A percentile compares a stretch with the other conserved stretches of the same genome.
phyloP scores from a whole-genome alignment of 2,113 vertebrate species.

The Paracanthobrama guichenoti region DNA sequence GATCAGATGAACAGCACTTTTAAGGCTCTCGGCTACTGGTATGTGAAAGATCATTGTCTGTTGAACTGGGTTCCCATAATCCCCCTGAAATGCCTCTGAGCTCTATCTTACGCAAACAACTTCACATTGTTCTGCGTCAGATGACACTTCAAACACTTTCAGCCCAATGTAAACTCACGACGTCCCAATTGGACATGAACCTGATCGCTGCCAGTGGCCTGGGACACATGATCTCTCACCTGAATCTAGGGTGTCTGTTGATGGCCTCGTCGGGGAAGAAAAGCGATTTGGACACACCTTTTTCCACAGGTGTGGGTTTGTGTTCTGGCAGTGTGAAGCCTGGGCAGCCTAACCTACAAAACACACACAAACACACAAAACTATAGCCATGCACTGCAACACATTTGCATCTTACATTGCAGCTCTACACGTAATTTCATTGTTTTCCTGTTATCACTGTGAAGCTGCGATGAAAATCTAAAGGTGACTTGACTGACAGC shows the following conservation, averaged over 20 bases:
- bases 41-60: conserved; percentile 5
- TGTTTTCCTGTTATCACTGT: no score
- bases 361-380: not conserved
- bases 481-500: no score
- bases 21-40: not conserved
- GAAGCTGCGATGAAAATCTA: no score
- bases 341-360: conserved; percentile 88
- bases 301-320: conserved; percentile 86
- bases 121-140: not conserved
- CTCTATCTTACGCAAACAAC: conserved; percentile 25
- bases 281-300: conserved; percentile 90
- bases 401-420: not conserved
- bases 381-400: not conserved
- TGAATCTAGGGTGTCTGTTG: conserved; percentile 93
- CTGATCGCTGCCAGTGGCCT: no score
- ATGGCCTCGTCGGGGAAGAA: conserved; percentile 98
- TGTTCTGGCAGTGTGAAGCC: conserved; percentile 89
- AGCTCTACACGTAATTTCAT: not conserved
- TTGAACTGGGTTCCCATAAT: not conserved
- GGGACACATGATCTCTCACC: conserved; percentile 70
- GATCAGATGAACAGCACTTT: not conserved
- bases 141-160: not conserved
- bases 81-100: not conserved
- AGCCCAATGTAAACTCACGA: not conserved
- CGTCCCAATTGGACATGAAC: not conserved